Base-by-base conservation (phyloP, 2,113 vertebrate species). In the Lepus americanus region DNA sequence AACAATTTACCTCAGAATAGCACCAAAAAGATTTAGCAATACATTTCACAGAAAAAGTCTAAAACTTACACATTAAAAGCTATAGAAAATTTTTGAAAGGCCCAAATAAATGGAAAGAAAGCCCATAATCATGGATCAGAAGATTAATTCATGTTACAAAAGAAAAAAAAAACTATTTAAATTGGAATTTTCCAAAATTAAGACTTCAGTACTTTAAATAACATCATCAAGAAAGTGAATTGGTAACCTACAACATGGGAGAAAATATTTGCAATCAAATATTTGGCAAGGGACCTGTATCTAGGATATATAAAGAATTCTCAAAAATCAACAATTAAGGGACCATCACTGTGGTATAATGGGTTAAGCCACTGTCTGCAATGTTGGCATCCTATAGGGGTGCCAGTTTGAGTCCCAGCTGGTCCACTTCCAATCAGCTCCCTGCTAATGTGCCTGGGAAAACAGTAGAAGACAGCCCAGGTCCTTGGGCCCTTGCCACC, bases 81-180 rank as follows among this genome's bases (percentile, higher is more conserved):
- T 55, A 49, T 25, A 93, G 88, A 94, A 51, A 22, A 63, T 84
- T 77, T 53, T 55, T 49, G 83, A 89, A 87, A 83, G 19, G 92
- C n/a, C 44, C 33, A 90, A 85, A 53, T 87, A 91, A 80, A 90
- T 29, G 5, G 49, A 89, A 81, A 94, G 27, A 77, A 72, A 81
- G 63, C 0, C 53, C 55, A 81, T 44, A 4, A 49, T 78, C 78
- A 92, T 61, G 16, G 44, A 88, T 44, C 29, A 23, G 27, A 90
- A 84, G 31, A 92, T 63, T 72, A 79, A 81, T 19, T 89, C 49
- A 53, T 53, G 27, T 66, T 49, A 92, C 69, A 78, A 86, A 86
- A 94, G 44, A 44, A 44, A 44, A 44, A 36, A 39, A 44, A 44
- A 44, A 44, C 44, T 44, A 44, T 44, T 44, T 29, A 67, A 90